phyloP scores from a whole-genome alignment of 1,140 invertebrate species.

The Heliconius himera region DNA sequence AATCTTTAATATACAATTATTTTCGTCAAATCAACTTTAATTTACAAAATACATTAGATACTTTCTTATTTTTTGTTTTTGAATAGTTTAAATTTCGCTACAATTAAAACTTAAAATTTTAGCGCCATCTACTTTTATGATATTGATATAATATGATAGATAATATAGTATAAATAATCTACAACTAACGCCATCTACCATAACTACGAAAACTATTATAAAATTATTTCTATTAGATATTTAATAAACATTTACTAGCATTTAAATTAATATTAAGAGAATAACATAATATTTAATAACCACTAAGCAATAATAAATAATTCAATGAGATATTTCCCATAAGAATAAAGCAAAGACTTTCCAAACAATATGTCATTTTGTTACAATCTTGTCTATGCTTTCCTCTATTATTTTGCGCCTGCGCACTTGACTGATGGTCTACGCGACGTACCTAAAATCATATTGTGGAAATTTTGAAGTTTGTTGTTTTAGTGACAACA shows the following conservation, averaged over 20 bases:
- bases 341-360: slow-evolving; percentile 25
- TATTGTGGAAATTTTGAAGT: slow-evolving; percentile 81
- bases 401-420: slow-evolving; percentile 81
- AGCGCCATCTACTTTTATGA: neutral
- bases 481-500: slow-evolving; percentile 79
- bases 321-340: neutral
- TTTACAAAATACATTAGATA: no score
- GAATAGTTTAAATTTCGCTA: no score
- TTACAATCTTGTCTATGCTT: slow-evolving; percentile 71
- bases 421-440: slow-evolving; percentile 79
- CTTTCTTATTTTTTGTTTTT: no score
- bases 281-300: neutral
- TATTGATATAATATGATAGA: no score
- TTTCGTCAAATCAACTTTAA: no score
- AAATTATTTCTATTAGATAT: neutral
- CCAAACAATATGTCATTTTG: slow-evolving; percentile 42
- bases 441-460: slow-evolving; percentile 80
- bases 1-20: no score
- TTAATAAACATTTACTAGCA: neutral
- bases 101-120: neutral
- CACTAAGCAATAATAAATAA: neutral
- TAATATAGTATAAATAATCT: neutral
- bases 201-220: neutral
- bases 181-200: neutral
- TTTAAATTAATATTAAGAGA: neutral